Conservation (phyloP, 2,113 vertebrate genomes). For the Microtus richardsoni region DNA sequence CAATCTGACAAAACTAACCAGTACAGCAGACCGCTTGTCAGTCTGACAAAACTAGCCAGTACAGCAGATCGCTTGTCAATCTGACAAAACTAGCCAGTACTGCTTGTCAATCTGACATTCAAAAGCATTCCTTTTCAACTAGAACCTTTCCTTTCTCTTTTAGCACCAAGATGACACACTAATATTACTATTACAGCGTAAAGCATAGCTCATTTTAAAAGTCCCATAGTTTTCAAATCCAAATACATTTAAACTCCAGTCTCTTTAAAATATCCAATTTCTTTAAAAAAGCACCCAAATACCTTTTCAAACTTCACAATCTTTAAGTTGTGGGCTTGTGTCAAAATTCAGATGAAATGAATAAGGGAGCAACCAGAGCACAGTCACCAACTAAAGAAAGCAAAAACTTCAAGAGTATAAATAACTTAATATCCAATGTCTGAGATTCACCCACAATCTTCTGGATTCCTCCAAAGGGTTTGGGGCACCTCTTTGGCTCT, state of each 20-base stretch:
- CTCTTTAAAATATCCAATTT: background rate
- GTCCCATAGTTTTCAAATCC: background rate
- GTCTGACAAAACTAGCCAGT: too few species aligned
- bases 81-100: too few species aligned
- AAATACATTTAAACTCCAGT: background rate
- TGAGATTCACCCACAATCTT: background rate
- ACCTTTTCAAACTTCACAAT: background rate
- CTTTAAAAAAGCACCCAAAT: background rate
- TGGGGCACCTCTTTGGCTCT: background rate
- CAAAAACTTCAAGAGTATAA: background rate
- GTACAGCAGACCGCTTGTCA: too few species aligned
- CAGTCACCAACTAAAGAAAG: background rate
- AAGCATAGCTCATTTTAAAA: background rate
- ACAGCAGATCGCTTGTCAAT: too few species aligned
- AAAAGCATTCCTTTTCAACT: background rate
- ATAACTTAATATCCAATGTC: background rate
- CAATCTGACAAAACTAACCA: too few species aligned
- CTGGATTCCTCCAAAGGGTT: background rate
- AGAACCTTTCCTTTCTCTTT: background rate
- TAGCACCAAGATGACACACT: background rate
- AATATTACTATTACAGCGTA: background rate
- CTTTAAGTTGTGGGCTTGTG: too few species aligned
- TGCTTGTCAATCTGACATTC: background rate
- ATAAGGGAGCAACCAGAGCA: background rate
- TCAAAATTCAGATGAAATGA: background rate